These are phyloP conservation scores for Lithobates sylvaticus DNA, from an alignment of 2,797 vertebrate species.

Conservation along the genomic window DNA sequence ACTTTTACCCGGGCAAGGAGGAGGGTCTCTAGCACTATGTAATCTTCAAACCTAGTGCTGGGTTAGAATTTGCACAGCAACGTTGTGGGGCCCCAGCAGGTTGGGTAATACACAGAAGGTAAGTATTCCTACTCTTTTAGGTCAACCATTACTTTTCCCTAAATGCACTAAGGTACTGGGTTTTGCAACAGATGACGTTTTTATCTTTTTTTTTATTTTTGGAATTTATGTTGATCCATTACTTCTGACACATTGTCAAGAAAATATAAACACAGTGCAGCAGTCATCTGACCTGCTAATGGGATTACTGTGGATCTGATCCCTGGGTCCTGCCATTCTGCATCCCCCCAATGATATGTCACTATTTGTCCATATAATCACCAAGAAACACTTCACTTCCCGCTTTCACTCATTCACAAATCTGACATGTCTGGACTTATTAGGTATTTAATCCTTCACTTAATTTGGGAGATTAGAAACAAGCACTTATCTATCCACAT, in stretches of 20 bases:
- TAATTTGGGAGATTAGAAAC: conserved; percentile 31
- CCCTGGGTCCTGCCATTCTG: background rate
- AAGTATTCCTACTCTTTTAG: background rate
- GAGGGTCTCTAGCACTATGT: too few relatives aligned
- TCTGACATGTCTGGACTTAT: conserved; percentile 23
- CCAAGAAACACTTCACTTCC: conserved; percentile 31
- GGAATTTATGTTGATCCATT: background rate
- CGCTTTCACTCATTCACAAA: conserved; percentile 29
- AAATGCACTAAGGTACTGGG: too few relatives aligned
- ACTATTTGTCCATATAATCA: conserved; percentile 32
- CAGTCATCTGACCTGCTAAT: conserved; percentile 17
- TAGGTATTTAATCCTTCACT: conserved; percentile 47
- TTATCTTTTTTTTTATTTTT: background rate
- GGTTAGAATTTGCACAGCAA: background rate
- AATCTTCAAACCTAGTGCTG: background rate
- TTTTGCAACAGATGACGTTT: too few relatives aligned
- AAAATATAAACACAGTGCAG: background rate
- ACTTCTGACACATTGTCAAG: background rate
- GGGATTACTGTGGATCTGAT: conserved; percentile 17
- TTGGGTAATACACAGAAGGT: background rate
- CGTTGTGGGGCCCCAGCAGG: too few relatives aligned
- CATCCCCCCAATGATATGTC: conserved; percentile 31
- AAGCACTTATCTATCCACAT: conserved; percentile 64
- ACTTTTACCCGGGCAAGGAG: too few relatives aligned
- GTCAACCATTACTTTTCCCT: too few relatives aligned